Evolutionary conservation across 2,113 vertebrate species (phyloP).

Genomic region (Pipa parva): DNA sequence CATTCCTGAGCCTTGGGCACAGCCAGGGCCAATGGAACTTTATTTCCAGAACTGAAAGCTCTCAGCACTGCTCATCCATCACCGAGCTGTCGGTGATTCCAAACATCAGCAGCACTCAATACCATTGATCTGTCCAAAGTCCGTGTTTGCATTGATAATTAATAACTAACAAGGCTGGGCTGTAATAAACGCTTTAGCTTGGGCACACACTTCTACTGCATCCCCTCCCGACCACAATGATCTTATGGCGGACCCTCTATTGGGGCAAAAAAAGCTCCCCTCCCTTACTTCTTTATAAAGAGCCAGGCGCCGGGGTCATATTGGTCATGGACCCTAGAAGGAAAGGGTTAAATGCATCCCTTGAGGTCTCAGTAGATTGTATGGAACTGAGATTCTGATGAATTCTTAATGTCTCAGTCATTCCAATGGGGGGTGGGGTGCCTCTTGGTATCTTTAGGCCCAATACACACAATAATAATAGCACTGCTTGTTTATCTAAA

Average conservation of each 20-base stretch:
- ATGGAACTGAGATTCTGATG: too few species aligned
- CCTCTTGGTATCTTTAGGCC: too few species aligned
- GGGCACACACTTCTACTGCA: not conserved
- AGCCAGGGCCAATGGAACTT: not conserved
- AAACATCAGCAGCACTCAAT: constrained; percentile 27
- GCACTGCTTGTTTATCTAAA: too few species aligned
- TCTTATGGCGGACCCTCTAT: constrained; percentile 6
- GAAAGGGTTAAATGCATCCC: constrained; percentile 1
- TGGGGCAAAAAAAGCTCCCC: constrained; percentile 13
- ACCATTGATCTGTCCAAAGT: constrained; percentile 38
- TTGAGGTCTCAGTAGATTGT: too few species aligned
- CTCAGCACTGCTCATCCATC: constrained; percentile 20
- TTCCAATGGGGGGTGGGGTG: too few species aligned
- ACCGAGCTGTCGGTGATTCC: constrained; percentile 26
- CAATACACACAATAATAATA: too few species aligned
- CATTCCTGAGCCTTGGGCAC: not conserved
- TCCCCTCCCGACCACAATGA: not conserved
- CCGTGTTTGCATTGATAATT: constrained; percentile 46
- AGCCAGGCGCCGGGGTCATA: not conserved
- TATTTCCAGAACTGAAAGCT: constrained; percentile 14
- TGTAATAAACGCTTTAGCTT: constrained; percentile 22
- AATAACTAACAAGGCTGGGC: constrained; percentile 47
- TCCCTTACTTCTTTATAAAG: not conserved
- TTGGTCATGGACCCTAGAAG: not conserved
- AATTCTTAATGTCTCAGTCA: too few species aligned